Evolutionary conservation across 1,140 invertebrate species (phyloP).

Genomic region (Heliothis virescens): DNA sequence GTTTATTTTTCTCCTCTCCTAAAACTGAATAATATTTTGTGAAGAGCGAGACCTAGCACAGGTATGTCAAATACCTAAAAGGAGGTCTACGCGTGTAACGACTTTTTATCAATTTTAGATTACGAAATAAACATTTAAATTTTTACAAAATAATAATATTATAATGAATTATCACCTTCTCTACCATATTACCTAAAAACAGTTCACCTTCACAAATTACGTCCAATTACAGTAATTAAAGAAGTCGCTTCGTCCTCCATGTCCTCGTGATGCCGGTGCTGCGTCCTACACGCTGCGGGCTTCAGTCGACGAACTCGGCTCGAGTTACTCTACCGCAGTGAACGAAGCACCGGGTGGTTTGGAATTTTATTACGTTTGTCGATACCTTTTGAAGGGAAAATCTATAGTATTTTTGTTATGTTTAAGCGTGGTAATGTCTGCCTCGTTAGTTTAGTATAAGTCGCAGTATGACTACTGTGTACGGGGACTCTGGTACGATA

Average conservation of each 20-base stretch:
- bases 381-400: not conserved
- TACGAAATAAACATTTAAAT: too few relatives aligned
- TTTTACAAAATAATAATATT: too few relatives aligned
- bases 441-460: too few relatives aligned
- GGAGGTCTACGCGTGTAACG: too few relatives aligned
- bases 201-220: not conserved
- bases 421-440: too few relatives aligned
- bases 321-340: slow-evolving; percentile 28
- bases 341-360: slow-evolving; percentile 7
- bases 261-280: not conserved
- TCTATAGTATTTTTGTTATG: not conserved
- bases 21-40: too few relatives aligned
- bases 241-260: slow-evolving; percentile 6
- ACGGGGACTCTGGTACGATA: too few relatives aligned
- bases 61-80: too few relatives aligned
- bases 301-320: slow-evolving; percentile 54
- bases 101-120: too few relatives aligned
- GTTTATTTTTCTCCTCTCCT: too few relatives aligned
- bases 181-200: not conserved
- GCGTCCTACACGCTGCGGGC: slow-evolving; percentile 34
- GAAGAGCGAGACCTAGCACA: too few relatives aligned
- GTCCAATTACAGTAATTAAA: slow-evolving; percentile 13
- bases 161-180: not conserved
- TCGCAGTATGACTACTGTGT: too few relatives aligned
- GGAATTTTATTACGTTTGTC: slow-evolving; percentile 5